Evolutionary conservation across 1,140 invertebrate species (phyloP).

Genomic region (Diuraphis noxia): DNA sequence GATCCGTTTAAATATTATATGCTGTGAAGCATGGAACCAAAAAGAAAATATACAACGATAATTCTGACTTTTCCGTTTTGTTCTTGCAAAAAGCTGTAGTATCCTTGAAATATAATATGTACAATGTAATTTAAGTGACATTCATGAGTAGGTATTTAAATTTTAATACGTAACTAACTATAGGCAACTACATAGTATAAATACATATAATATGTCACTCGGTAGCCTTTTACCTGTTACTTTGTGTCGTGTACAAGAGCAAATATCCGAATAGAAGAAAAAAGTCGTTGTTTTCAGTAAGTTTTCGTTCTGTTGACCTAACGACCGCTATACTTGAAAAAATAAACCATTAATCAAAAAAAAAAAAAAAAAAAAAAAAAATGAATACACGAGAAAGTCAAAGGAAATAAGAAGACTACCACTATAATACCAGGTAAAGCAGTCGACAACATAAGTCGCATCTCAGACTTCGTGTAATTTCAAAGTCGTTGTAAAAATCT

Average conservation of each 20-base stretch:
- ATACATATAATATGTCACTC: background rate
- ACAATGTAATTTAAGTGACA: background rate
- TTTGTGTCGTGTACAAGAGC: background rate
- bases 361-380: background rate
- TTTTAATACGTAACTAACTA: background rate
- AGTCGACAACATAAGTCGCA: background rate
- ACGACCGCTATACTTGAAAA: background rate
- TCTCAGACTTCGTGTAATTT: background rate
- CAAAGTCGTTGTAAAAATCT: background rate
- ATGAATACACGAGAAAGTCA: background rate
- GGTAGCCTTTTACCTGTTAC: background rate
- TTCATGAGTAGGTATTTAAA: background rate
- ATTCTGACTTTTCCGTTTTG: background rate
- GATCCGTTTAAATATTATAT: background rate
- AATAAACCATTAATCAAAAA: conserved; percentile 15
- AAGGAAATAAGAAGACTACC: background rate
- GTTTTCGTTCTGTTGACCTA: background rate
- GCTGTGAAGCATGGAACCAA: background rate
- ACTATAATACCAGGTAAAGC: background rate
- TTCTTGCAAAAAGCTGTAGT: background rate
- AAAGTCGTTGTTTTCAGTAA: background rate
- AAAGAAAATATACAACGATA: background rate
- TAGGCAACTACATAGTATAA: too few species aligned
- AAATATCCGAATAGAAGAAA: background rate
- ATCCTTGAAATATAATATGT: background rate